These are phyloP conservation scores for Acanthacorydalis orientalis DNA, from an alignment of 2,888 invertebrate genomes.

Conservation along the genomic window DNA sequence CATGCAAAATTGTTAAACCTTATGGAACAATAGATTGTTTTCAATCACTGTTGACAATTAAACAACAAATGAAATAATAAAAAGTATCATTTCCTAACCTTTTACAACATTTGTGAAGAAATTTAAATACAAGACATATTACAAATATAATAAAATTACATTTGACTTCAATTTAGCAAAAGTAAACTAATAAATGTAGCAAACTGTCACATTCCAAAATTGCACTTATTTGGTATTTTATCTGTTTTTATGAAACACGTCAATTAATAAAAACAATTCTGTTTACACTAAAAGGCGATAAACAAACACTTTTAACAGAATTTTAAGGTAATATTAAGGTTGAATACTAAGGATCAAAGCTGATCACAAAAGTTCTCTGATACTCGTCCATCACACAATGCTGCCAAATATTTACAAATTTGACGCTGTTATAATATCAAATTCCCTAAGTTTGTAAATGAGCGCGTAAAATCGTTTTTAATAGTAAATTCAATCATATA, in stretches of 20 bases:
- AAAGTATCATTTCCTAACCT: not conserved
- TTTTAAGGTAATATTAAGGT: no score
- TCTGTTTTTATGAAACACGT: no score
- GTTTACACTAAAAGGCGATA: no score
- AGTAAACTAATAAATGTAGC: not conserved
- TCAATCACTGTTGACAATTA: no score
- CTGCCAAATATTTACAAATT: no score
- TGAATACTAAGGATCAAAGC: no score
- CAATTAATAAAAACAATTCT: no score
- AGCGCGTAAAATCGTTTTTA: not conserved
- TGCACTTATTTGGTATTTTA: not conserved
- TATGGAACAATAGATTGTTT: not conserved
- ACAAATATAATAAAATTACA: conserved; percentile 5
- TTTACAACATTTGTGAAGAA: conserved; percentile 1
- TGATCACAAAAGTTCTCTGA: no score
- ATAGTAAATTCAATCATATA: not conserved
- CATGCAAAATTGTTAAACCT: not conserved
- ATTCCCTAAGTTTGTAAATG: not conserved
- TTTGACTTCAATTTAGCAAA: conserved; percentile 2
- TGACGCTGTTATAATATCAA: not conserved
- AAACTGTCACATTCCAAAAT: conserved; percentile 3
- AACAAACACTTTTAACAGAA: no score
- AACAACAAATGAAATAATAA: no score
- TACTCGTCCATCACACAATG: no score
- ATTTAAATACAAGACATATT: conserved; percentile 1